phyloP scores from a whole-genome alignment of 2,113 vertebrate genomes.

The Charadrius vociferus region DNA sequence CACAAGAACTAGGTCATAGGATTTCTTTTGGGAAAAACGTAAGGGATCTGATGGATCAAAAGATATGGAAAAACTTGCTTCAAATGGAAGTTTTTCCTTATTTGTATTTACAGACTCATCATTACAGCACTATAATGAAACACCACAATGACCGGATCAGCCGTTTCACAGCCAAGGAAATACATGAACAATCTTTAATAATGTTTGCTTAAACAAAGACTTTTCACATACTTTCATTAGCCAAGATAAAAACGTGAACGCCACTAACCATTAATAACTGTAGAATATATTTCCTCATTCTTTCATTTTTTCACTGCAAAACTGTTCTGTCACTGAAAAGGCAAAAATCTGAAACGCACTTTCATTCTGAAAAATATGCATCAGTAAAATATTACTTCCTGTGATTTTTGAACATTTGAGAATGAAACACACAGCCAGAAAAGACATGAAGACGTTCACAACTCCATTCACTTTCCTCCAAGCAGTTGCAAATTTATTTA shows the following conservation, averaged over 20 bases:
- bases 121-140: background rate
- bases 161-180: background rate
- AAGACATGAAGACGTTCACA: background rate
- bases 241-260: background rate
- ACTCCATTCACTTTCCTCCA: background rate
- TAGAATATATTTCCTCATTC: slow-evolving; percentile 3
- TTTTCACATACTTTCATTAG: background rate
- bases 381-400: background rate
- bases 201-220: background rate
- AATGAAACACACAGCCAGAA: background rate
- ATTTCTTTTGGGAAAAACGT: background rate
- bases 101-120: background rate
- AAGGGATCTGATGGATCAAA: background rate
- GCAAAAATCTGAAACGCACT: slow-evolving; percentile 18
- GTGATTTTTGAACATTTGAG: background rate
- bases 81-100: slow-evolving; percentile 9
- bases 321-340: slow-evolving; percentile 32
- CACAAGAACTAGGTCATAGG: slow-evolving; percentile 28
- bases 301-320: slow-evolving; percentile 36
- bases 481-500: background rate
- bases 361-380: background rate
- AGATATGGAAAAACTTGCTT: slow-evolving; percentile 28
- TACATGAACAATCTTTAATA: background rate
- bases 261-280: slow-evolving; percentile 13
- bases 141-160: background rate